Conservation (phyloP, 2,113 vertebrate species). For the Heteronetta atricapilla region DNA sequence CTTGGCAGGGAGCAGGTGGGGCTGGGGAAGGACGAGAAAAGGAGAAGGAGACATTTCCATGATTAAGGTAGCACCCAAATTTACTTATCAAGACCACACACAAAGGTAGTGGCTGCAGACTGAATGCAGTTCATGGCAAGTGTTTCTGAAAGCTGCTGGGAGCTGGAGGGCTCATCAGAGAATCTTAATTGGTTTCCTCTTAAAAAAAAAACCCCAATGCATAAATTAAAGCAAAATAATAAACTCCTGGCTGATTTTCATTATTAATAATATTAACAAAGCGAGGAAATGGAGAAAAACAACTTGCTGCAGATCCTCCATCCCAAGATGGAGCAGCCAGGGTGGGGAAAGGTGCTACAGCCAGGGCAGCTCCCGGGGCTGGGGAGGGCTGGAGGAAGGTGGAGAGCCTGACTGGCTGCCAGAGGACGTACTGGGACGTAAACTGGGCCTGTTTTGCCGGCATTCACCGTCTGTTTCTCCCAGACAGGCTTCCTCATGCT, state of each 20-base stretch:
- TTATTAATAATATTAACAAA: not conserved
- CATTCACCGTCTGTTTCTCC: not conserved
- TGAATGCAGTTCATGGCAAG: not conserved
- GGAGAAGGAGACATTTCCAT: not conserved
- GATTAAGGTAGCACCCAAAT: constrained; percentile 9
- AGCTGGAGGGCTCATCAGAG: constrained; percentile 53
- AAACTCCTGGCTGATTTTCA: not conserved
- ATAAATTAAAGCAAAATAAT: constrained; percentile 37
- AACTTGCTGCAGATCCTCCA: not conserved
- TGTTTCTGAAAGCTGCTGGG: not conserved
- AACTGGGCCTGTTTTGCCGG: not conserved
- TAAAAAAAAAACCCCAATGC: constrained; percentile 23
- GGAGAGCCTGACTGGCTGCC: not conserved
- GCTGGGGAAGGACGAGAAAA: not conserved
- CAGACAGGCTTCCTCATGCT: not conserved
- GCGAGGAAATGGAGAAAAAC: not conserved
- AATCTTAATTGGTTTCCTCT: constrained; percentile 63
- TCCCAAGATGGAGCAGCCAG: not conserved
- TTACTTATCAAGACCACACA: constrained; percentile 49
- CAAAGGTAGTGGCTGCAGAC: constrained; percentile 16
- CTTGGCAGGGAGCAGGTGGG: not conserved
- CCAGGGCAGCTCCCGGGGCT: accelerated
- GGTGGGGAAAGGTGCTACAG: accelerated
- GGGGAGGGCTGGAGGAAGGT: not conserved
- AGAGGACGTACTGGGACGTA: accelerated